These are phyloP conservation scores for Umimayanthus kanabou DNA, from an alignment of 92 coral and sea anemone genomes.

Conservation along the genomic window DNA sequence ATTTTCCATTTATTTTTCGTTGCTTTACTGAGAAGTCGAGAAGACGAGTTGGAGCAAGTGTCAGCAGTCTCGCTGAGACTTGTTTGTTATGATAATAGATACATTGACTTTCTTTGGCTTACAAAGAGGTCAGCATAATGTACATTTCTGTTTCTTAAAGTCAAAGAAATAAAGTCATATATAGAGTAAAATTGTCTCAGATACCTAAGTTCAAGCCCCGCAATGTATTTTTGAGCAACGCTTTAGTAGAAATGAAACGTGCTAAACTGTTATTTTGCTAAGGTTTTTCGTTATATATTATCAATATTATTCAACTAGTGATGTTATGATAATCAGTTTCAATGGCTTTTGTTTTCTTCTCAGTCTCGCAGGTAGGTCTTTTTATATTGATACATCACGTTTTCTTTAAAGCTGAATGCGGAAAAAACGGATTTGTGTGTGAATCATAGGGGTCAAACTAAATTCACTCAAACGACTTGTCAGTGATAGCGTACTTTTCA, in stretches of 20 bases:
- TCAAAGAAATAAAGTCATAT: not conserved
- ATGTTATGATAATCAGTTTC: slow-evolving; percentile 2
- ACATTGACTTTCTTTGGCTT: not conserved
- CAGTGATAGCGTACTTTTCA: not conserved
- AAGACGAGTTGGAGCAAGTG: not conserved
- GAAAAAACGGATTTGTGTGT: too few species aligned
- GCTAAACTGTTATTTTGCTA: not conserved
- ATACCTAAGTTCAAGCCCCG: not conserved
- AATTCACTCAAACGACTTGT: not conserved
- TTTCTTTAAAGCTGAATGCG: not conserved
- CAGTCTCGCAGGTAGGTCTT: not conserved
- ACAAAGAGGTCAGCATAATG: not conserved
- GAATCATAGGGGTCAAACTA: not conserved
- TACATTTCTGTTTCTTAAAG: slow-evolving; percentile 5
- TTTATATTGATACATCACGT: not conserved
- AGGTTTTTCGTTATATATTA: not conserved
- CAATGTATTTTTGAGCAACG: not conserved
- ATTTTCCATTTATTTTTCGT: not conserved
- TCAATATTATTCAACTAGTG: slow-evolving; percentile 5
- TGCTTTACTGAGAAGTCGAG: not conserved
- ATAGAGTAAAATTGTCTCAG: not conserved
- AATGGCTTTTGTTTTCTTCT: slow-evolving; percentile 8
- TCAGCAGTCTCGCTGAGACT: not conserved
- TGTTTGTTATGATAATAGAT: slow-evolving; percentile 28
- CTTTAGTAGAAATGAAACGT: not conserved